Evolutionary conservation across 2,113 vertebrate genomes (phyloP).

Genomic region (Esox niger): DNA sequence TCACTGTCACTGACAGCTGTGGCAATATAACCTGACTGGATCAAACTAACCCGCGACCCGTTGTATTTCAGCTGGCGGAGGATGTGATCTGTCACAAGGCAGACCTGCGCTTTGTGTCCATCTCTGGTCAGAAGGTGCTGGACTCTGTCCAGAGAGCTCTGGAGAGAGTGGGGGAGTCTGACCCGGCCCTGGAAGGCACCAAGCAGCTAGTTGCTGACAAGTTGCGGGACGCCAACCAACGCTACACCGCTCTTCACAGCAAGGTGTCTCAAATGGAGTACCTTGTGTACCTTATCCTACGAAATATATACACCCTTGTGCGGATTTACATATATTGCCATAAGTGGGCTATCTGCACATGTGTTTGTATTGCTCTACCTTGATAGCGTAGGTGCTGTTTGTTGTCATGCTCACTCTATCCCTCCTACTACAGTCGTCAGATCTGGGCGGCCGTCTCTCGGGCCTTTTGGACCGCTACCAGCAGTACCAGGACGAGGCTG

Average conservation of each 20-base stretch:
- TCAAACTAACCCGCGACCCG: background rate
- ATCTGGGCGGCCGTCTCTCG: slow-evolving; percentile 81
- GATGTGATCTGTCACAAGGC: slow-evolving; percentile 98
- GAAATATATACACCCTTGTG: background rate
- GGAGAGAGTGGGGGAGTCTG: slow-evolving; percentile 54
- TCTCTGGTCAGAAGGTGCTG: slow-evolving; percentile 93
- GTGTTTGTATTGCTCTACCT: too few relatives aligned
- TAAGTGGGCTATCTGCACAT: too few relatives aligned
- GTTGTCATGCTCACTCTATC: background rate
- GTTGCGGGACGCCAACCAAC: slow-evolving; percentile 81
- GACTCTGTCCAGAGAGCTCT: slow-evolving; percentile 72
- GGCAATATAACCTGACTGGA: too few relatives aligned
- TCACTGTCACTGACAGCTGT: too few relatives aligned
- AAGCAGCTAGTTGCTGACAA: slow-evolving; percentile 78
- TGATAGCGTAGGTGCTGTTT: too few relatives aligned
- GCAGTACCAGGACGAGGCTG: slow-evolving; percentile 86
- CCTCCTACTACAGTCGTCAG: slow-evolving; percentile 75
- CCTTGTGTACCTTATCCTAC: too few relatives aligned
- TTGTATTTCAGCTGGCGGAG: slow-evolving; percentile 77
- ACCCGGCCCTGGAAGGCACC: slow-evolving; percentile 65
- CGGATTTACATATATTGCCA: background rate
- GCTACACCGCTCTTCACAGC: slow-evolving; percentile 83
- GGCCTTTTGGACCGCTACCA: slow-evolving; percentile 83
- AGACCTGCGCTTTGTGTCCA: slow-evolving; percentile 91
- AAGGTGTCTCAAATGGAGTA: slow-evolving; percentile 69